Evolutionary conservation across 2,888 invertebrate genomes (phyloP).

Genomic region (Periphyllus acericola): DNA sequence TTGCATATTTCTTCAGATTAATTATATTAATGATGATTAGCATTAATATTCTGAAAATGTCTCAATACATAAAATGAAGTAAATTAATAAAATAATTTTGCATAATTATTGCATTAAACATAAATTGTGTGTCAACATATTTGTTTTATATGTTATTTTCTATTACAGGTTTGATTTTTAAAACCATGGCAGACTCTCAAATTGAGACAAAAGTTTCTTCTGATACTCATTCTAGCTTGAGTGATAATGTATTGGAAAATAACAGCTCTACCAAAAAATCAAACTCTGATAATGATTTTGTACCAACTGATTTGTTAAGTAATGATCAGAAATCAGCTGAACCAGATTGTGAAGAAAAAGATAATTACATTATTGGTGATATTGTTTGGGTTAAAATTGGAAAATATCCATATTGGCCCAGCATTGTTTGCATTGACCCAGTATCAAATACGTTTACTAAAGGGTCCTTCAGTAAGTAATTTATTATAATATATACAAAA

Average conservation of each 20-base stretch:
- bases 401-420: constrained; percentile 89
- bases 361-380: constrained; percentile 64
- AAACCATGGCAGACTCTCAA: not conserved
- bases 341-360: not conserved
- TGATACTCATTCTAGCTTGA: not conserved
- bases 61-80: too few species aligned
- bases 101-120: too few species aligned
- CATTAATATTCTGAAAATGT: too few species aligned
- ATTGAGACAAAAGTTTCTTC: not conserved
- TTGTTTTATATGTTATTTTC: not conserved
- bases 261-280: not conserved
- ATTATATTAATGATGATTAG: too few species aligned
- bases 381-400: constrained; percentile 82
- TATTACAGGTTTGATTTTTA: not conserved
- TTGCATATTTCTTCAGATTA: too few species aligned
- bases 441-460: constrained; percentile 62
- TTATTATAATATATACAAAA: too few species aligned
- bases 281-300: not conserved
- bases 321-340: not conserved
- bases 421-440: constrained; percentile 82
- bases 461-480: constrained; percentile 46
- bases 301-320: not conserved
- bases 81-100: too few species aligned
- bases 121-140: too few species aligned
- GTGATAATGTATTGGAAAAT: not conserved